Percentiles rank a stretch among this genome's conserved stretches.
Evolutionary conservation across 2,113 vertebrate genomes (phyloP).

Genomic region (Athene noctua): DNA sequence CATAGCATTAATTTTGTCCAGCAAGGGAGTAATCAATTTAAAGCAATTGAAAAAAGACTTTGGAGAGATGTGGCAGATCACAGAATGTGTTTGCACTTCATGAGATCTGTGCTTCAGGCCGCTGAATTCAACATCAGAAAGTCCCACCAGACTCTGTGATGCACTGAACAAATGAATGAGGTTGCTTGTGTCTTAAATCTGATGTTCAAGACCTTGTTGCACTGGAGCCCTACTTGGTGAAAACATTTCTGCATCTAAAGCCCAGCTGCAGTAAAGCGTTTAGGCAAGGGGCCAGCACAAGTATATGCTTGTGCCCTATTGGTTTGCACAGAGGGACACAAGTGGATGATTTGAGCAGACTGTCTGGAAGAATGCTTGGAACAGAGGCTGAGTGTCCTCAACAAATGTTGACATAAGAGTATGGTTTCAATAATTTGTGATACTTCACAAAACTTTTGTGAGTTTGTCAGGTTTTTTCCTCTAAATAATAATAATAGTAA

Average conservation of each 20-base stretch:
- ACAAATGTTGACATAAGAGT: neutral
- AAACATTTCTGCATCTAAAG: neutral
- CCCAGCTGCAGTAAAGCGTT: neutral
- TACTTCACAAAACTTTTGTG: neutral
- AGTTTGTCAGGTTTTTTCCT: neutral
- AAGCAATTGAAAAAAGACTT: neutral
- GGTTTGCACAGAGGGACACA: neutral
- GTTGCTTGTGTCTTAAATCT: neutral
- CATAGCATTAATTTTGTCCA: neutral
- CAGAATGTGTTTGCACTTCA: neutral
- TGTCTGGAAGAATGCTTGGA: neutral
- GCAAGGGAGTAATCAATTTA: neutral
- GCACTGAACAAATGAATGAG: neutral
- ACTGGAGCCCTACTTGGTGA: neutral
- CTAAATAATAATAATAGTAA: neutral
- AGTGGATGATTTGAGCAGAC: neutral
- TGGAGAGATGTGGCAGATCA: neutral
- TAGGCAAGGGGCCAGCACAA: neutral
- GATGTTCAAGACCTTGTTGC: neutral
- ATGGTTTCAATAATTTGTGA: neutral
- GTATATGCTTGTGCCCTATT: neutral
- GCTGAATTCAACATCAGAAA: neutral
- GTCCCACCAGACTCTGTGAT: neutral
- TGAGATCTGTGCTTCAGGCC: neutral
- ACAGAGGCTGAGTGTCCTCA: neutral